Base-by-base conservation (phyloP, 2,888 invertebrate genomes). In the Poecilus cupreus region DNA sequence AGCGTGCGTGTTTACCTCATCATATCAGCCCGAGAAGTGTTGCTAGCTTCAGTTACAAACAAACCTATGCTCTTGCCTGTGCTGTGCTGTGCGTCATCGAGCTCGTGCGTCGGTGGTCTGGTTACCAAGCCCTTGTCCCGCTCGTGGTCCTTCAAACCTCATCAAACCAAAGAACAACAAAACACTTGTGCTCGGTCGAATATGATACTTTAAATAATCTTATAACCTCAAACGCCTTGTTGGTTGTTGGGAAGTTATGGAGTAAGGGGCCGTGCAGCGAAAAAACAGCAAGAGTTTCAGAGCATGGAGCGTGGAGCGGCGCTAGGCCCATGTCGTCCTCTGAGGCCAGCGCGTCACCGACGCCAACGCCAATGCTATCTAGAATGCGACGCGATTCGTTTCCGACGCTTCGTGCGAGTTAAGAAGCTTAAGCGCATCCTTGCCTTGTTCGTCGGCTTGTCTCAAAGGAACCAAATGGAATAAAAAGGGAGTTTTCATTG, bases 401-500 rank as follows among this genome's bases (percentile, higher is more conserved):
- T 83, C 77, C 82, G 72, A 78, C 80, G 79, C 80, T 81, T 81
- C 83, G 83, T 82, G 83, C 83, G 82, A 83, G 83, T 84, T 85
- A 84, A 85, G 84, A 80, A 84, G 85, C 84, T 84, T 85, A 84
- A 57, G 72, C 80, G 54, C 80, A 80, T 80, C 22, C 54, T 72
- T 54, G 70, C 72, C 80, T 72, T 37, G 80, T 72, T 80, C 80
- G 64, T 64, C 72, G 32, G 70, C 82, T 82, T 79, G 83, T 83
- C 83, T 85, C 84, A 84, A 84, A 84, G 83, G 84, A 84, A 83
- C 84, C 85, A 85, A 85, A 85, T 86, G 85, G 86, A 86, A 86
- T 86, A 86, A 86, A 86, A 86, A 86, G 83, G 70, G 85, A 85
- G 85, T 87, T 86, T 86, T 86, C 85, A 85, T 86, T 86, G 85